Percentiles rank a stretch among this genome's conserved stretches.
Evolutionary conservation across 2,888 invertebrate species (phyloP).

Genomic region (Ophion slaviceki): DNA sequence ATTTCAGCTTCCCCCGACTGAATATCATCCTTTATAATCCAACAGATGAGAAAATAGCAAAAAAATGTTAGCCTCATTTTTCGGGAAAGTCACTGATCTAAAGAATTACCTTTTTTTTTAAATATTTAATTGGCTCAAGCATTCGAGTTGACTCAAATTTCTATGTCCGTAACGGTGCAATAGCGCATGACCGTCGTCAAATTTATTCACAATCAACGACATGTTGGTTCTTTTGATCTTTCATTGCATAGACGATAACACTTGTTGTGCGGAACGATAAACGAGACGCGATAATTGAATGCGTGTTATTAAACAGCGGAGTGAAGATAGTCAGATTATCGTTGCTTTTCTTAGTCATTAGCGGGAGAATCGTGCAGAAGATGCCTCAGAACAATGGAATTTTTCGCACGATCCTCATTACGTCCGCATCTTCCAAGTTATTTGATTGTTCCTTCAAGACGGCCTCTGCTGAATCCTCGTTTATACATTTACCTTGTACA

Average conservation of each 20-base stretch:
- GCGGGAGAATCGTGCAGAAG: constrained; percentile 10
- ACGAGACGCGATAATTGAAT: constrained; percentile 22
- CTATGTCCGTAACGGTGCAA: not conserved
- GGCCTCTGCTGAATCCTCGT: constrained; percentile 54
- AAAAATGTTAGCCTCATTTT: too few species aligned
- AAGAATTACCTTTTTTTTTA: too few species aligned
- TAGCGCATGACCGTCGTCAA: not conserved
- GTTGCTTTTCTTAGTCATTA: constrained; percentile 31
- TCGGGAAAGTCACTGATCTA: too few species aligned
- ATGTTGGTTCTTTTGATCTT: constrained; percentile 16
- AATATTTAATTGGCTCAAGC: too few species aligned
- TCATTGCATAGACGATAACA: constrained; percentile 7
- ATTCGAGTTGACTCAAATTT: too few species aligned
- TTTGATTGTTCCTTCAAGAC: constrained; percentile 64
- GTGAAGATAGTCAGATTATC: constrained; percentile 9
- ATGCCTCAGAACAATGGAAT: constrained; percentile 56
- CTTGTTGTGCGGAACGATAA: constrained; percentile 15
- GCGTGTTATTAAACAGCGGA: constrained; percentile 17
- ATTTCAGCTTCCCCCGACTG: too few species aligned
- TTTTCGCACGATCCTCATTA: constrained; percentile 63
- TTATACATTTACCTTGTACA: constrained; percentile 40
- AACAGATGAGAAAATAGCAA: too few species aligned
- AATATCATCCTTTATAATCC: too few species aligned
- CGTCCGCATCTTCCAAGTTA: constrained; percentile 55
- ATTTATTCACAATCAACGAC: constrained; percentile 29